Percentiles rank a stretch among this genome's conserved stretches.
Evolutionary conservation across 2,113 vertebrate species (phyloP).

Genomic region (Glaucidium brasilianum): DNA sequence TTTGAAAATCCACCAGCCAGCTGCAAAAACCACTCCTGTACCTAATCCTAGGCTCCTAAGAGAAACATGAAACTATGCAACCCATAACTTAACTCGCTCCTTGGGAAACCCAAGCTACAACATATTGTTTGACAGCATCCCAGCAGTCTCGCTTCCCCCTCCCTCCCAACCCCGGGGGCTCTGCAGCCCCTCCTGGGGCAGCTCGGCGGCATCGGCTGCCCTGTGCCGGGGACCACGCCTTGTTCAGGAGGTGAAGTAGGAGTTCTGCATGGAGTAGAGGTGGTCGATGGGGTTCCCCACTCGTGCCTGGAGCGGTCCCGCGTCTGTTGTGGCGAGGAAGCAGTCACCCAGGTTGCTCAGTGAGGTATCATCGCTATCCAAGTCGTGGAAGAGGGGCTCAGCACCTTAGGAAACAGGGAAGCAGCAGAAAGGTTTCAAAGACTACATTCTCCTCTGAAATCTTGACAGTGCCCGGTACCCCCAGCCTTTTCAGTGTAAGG

Average conservation of each 20-base stretch:
- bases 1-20: constrained; percentile 42
- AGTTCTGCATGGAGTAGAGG: constrained; percentile 98
- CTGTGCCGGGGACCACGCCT: not conserved
- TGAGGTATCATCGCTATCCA: constrained; percentile 84
- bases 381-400: constrained; percentile 82
- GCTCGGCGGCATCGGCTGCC: rapidly evolving
- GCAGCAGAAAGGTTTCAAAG: not conserved
- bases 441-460: not conserved
- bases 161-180: not conserved
- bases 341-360: constrained; percentile 86
- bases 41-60: constrained; percentile 75
- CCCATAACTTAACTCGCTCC: constrained; percentile 64
- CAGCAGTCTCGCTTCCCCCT: constrained; percentile 19
- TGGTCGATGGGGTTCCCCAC: constrained; percentile 94
- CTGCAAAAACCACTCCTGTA: constrained; percentile 40
- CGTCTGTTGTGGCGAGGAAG: constrained; percentile 80
- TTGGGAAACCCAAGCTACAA: constrained; percentile 72
- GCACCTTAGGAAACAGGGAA: constrained; percentile 76
- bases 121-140: constrained; percentile 37
- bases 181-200: not conserved
- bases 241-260: constrained; percentile 93
- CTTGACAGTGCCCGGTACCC: not conserved
- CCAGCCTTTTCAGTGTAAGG: not conserved
- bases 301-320: constrained; percentile 77
- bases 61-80: constrained; percentile 73